Conservation (phyloP, 2,113 vertebrate genomes). For the Neolamprologus hecqui region DNA sequence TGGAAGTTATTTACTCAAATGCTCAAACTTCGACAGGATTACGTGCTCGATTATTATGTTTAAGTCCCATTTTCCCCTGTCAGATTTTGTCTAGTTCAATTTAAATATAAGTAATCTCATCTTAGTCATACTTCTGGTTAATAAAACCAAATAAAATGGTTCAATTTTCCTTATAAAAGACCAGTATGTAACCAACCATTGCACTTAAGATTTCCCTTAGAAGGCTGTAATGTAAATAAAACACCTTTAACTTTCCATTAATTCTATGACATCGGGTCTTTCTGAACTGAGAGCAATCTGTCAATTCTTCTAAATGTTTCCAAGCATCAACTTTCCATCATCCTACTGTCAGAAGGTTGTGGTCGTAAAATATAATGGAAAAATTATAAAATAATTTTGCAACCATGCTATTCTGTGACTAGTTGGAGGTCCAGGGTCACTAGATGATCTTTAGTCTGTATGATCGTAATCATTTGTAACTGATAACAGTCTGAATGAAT, state of each 20-base stretch:
- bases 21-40: background rate
- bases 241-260: background rate
- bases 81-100: background rate
- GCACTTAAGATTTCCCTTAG: background rate
- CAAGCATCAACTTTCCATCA: background rate
- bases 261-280: background rate
- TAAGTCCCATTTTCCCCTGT: background rate
- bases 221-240: background rate
- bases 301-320: background rate
- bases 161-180: background rate
- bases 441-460: background rate
- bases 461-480: background rate
- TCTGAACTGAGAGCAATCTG: background rate
- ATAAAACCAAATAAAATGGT: background rate
- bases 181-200: background rate
- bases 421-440: background rate
- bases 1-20: background rate
- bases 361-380: background rate
- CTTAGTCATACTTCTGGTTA: background rate
- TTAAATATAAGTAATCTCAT: background rate
- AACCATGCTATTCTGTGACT: rapidly evolving
- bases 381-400: background rate
- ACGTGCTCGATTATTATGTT: background rate
- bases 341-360: background rate
- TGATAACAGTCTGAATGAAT: background rate